Base-by-base conservation (phyloP, 2,797 vertebrate genomes). In the Chelidonichthys spinosus region DNA sequence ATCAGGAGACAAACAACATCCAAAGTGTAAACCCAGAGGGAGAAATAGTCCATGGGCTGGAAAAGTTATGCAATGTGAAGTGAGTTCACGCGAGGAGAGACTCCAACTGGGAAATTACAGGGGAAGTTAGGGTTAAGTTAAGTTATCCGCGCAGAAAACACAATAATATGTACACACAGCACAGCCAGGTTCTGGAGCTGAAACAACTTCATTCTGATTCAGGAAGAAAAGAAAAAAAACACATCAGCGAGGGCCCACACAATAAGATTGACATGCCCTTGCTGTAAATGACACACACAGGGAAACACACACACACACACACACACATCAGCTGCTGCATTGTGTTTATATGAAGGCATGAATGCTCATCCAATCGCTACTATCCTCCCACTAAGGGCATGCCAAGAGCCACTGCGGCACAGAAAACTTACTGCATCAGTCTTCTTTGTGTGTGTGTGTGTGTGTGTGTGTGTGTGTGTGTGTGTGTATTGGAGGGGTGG, bases 341-440 rank as follows among this genome's bases (percentile, higher is more conserved):
- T 56, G 74, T 78, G 79, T 77, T 84, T 63, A 69, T 69, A 66
- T 72, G 81, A 66, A 50, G 46, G 68, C 50, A 63, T 13, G 3
- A 55, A 67, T 74, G 77, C 78, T 71, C 69, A 73, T 69, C 61
- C 68, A 70, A 54, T 80, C 81, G 69, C 62, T 78, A 72, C 68
- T 72, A 44, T 84, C 68, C 87, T 90, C 84, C 82, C 75, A 84
- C 87, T 74, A 69, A 84, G 67, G 73, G 54, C 81, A 83, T 52
- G 71, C 69, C 81, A 85, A 59, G 69, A 86, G 56, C 79, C 63
- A 85, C 82, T 86, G 87, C 87, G 15, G 74, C 81, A 89, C 63
- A 76, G 63, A 56, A 81, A 74, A 64, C 71, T 39, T 44, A 69
- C 72, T 78, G 85, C 80, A 71, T 73, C 43, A 44, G 54, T 63